Conservation (phyloP, 2,113 vertebrate species). For the Lutjanus erythropterus region DNA sequence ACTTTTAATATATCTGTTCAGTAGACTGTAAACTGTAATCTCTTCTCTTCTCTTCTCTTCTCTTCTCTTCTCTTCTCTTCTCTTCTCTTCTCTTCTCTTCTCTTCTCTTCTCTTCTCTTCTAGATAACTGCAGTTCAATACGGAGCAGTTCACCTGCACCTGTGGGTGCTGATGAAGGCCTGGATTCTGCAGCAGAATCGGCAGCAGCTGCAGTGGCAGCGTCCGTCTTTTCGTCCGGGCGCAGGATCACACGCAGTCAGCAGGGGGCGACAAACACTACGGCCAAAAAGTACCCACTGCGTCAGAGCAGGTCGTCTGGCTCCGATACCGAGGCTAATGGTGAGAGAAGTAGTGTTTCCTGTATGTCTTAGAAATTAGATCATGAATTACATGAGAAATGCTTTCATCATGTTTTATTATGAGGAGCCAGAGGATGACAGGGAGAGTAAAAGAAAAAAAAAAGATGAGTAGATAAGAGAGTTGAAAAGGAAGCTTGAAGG, state of each 20-base stretch:
- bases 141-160: constrained; percentile 82
- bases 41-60: not conserved
- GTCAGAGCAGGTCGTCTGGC: constrained; percentile 94
- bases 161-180: constrained; percentile 88
- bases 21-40: not conserved
- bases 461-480: not conserved
- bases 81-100: not conserved
- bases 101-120: not conserved
- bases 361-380: not conserved
- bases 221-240: constrained; percentile 86
- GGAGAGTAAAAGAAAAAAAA: not conserved
- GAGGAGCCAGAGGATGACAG: not conserved
- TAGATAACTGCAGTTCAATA: constrained; percentile 86
- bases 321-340: constrained; percentile 92
- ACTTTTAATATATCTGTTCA: not conserved
- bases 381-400: too few species aligned
- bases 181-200: constrained; percentile 59
- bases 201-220: constrained; percentile 50
- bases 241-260: constrained; percentile 95
- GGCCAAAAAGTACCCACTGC: constrained; percentile 93
- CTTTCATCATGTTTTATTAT: not conserved
- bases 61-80: not conserved
- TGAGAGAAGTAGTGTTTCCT: constrained; percentile 70
- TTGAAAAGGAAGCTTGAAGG: not conserved
- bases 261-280: constrained; percentile 89